Evolutionary conservation across 2,797 vertebrate species (phyloP), one percentile per base, ranked within the genome.

Genomic region (Anas flavirostris): DNA sequence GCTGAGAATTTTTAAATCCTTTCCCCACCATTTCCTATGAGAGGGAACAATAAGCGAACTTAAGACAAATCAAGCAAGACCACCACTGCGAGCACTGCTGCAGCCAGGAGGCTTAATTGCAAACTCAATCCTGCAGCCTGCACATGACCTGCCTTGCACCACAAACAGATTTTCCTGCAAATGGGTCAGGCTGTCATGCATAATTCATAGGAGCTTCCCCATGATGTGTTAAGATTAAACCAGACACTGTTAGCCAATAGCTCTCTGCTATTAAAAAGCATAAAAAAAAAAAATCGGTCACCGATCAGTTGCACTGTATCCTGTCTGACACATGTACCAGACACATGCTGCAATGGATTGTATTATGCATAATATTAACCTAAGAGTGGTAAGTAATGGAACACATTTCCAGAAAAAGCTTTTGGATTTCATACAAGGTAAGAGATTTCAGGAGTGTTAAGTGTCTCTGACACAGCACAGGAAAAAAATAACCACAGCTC

Each of bases 161-260:
- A 29, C 90, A 67, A 68, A 82, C 73, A 41, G 83, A 93, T 68
- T 67, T 63, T 86, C 69, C 70, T 55, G 70, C 89, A 91, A 79
- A 90, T 41, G 67, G 90, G 88, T 93, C 82, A 86, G 58, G 70
- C 80, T 66, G 26, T 62, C 77, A 63, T 53, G 62, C 37, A 62
- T 82, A 82, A 96, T 76, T 86, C 94, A 84, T 14, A 78, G 75
- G 43, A 88, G 63, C 43, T 55, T 73, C 90, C 80, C 68, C 26
- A 26, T 18, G 52, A 83, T 35, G 63, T 29, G 56, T 69, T 63
- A 81, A 5, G 22, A 53, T 85, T 50, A 60, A 73, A 56, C 14
- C 84, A 74, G 41, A 35, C 55, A 37, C 33, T 66, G 66, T 29
- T 50, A 26, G 55, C 41, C 31, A 6, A 37, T 6, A 48, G 44